phyloP scores from a whole-genome alignment of 2,113 vertebrate species.

The Xenus cinereus region DNA sequence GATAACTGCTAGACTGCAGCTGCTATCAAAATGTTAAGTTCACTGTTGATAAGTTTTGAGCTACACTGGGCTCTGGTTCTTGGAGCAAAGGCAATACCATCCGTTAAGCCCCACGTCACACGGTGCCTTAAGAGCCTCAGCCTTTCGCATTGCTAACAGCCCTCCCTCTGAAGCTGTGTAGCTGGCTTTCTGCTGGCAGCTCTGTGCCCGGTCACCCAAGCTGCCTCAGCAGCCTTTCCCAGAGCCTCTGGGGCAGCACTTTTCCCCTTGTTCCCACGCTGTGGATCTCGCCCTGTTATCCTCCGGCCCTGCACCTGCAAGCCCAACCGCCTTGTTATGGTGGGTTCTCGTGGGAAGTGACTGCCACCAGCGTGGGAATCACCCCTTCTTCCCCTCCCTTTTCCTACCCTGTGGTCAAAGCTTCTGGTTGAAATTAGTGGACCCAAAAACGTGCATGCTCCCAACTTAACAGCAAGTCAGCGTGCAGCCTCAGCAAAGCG shows the following conservation, averaged over 20 bases:
- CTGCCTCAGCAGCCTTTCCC: slow-evolving; percentile 7
- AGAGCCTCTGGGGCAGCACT: not conserved
- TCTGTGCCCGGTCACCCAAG: not conserved
- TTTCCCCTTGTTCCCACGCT: slow-evolving; percentile 35
- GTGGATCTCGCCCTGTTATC: not conserved
- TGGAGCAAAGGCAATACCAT: not conserved
- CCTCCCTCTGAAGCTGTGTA: not conserved
- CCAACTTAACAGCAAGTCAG: not conserved
- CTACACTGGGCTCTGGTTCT: not conserved
- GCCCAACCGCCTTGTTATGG: rapidly evolving
- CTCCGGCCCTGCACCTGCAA: slow-evolving; percentile 9
- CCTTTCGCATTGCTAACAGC: not conserved
- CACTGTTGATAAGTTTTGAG: not conserved
- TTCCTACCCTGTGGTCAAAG: not conserved
- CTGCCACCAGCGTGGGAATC: slow-evolving; percentile 21
- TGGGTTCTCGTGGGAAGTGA: slow-evolving; percentile 33
- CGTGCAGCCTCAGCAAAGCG: rapidly evolving
- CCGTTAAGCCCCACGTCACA: not conserved
- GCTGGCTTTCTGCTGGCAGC: not conserved
- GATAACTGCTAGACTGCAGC: not conserved
- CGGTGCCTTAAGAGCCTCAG: slow-evolving; percentile 10
- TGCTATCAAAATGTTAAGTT: not conserved
- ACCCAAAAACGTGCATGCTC: not conserved
- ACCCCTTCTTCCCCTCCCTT: not conserved
- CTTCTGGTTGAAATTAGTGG: not conserved